phyloP scores from a whole-genome alignment of 1,140 invertebrate genomes.

The Riptortus pedestris region DNA sequence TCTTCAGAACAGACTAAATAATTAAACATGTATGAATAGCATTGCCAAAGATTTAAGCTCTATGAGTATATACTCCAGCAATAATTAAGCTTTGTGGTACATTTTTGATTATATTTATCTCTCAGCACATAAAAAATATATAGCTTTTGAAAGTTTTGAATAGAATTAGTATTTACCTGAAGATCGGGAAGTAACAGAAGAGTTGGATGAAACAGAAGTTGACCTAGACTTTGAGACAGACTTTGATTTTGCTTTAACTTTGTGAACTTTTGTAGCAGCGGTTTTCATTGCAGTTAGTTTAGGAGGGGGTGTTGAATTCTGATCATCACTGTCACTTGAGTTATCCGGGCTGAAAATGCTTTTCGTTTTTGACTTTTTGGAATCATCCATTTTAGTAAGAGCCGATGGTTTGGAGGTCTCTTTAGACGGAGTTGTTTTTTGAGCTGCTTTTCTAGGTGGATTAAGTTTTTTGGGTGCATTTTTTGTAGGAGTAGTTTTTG shows the following conservation, averaged over 20 bases:
- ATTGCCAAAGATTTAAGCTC: too few species aligned
- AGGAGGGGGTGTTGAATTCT: constrained; percentile 33
- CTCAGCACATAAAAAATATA: too few species aligned
- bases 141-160: not conserved
- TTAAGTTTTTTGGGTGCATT: constrained; percentile 26
- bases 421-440: constrained; percentile 32
- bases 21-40: too few species aligned
- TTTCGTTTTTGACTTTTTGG: constrained; percentile 57
- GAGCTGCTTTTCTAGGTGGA: constrained; percentile 24
- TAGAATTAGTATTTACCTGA: constrained; percentile 31
- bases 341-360: constrained; percentile 75
- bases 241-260: constrained; percentile 33
- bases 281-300: constrained; percentile 40
- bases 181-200: constrained; percentile 34
- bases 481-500: constrained; percentile 28
- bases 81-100: too few species aligned
- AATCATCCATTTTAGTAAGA: constrained; percentile 33
- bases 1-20: too few species aligned
- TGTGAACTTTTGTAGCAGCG: constrained; percentile 33
- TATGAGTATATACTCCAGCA: too few species aligned
- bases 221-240: constrained; percentile 35
- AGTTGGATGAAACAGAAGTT: constrained; percentile 39
- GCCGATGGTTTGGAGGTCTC: constrained; percentile 37
- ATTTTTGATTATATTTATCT: too few species aligned
- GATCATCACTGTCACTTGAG: constrained; percentile 58